Conservation (phyloP, 2,797 vertebrate genomes). For the Xiphophorus birchmanni region DNA sequence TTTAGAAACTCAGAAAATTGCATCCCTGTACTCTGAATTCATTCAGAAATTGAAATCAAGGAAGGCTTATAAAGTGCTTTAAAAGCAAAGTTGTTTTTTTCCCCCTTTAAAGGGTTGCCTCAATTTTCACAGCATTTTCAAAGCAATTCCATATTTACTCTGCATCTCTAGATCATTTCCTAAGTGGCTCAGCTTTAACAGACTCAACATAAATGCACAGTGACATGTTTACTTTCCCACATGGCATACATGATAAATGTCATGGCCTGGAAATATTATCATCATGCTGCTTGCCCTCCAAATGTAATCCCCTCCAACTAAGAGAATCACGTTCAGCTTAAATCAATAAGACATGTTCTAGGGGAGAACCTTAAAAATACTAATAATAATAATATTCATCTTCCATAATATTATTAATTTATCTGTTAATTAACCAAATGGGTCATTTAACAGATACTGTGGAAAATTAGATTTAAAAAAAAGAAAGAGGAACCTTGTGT, state of each 20-base stretch:
- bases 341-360: neutral
- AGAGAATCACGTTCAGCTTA: neutral
- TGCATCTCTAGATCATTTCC: neutral
- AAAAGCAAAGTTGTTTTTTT: neutral
- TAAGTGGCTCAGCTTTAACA: slow-evolving; percentile 7
- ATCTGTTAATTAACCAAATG: neutral
- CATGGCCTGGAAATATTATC: slow-evolving; percentile 29
- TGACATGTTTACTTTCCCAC: slow-evolving; percentile 18
- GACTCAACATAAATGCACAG: slow-evolving; percentile 1
- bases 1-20: neutral
- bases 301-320: slow-evolving; percentile 4
- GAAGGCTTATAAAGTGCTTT: neutral
- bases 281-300: neutral
- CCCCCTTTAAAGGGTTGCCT: neutral
- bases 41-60: neutral
- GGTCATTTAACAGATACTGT: neutral
- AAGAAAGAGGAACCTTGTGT: neutral
- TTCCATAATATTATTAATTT: neutral
- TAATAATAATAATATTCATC: neutral
- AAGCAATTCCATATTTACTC: neutral
- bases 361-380: neutral
- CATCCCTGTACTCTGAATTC: neutral
- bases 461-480: neutral
- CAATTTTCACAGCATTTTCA: neutral
- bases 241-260: slow-evolving; percentile 11